Percentiles rank a stretch among this genome's conserved stretches.
Evolutionary conservation across 2,113 vertebrate genomes (phyloP).

Genomic region (Psettodes erumei): DNA sequence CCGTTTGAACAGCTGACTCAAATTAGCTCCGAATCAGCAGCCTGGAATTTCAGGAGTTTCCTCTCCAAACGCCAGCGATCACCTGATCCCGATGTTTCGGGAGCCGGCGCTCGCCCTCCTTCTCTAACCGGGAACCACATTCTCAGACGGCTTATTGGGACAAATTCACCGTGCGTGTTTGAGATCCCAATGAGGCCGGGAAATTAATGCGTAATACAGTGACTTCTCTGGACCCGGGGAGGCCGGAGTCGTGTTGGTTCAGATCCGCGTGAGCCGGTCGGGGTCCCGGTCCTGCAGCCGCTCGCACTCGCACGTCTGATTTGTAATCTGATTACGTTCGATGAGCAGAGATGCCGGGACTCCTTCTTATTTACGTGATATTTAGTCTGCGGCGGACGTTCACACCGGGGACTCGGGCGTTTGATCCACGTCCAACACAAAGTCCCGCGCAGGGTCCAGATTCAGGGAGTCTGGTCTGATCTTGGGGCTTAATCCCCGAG

Average conservation of each 20-base stretch:
- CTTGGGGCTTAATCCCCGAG: constrained; percentile 57
- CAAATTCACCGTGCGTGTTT: constrained; percentile 70
- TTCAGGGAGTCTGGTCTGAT: constrained; percentile 77
- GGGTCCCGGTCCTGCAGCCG: too few relatives aligned
- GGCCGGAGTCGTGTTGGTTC: too few relatives aligned
- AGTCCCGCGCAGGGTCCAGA: constrained; percentile 67
- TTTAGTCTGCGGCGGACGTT: not conserved
- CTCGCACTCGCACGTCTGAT: constrained; percentile 49
- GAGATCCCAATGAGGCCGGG: constrained; percentile 72
- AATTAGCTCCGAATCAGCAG: constrained; percentile 76
- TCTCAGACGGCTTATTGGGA: constrained; percentile 49
- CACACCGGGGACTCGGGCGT: too few relatives aligned
- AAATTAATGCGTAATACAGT: constrained; percentile 74
- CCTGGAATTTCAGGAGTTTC: constrained; percentile 76
- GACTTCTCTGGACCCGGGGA: constrained; percentile 57
- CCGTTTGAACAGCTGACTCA: constrained; percentile 77
- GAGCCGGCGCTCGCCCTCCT: constrained; percentile 35
- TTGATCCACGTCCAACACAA: constrained; percentile 25
- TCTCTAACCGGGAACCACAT: constrained; percentile 45
- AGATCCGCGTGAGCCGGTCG: too few relatives aligned
- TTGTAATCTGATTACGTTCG: constrained; percentile 40
- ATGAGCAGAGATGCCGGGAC: constrained; percentile 43
- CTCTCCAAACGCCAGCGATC: constrained; percentile 58
- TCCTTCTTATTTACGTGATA: not conserved
- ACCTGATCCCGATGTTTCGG: constrained; percentile 61